Percentiles rank a stretch among this genome's conserved stretches.
Evolutionary conservation across 2,113 vertebrate species (phyloP).

Genomic region (Hyperopisus bebe): DNA sequence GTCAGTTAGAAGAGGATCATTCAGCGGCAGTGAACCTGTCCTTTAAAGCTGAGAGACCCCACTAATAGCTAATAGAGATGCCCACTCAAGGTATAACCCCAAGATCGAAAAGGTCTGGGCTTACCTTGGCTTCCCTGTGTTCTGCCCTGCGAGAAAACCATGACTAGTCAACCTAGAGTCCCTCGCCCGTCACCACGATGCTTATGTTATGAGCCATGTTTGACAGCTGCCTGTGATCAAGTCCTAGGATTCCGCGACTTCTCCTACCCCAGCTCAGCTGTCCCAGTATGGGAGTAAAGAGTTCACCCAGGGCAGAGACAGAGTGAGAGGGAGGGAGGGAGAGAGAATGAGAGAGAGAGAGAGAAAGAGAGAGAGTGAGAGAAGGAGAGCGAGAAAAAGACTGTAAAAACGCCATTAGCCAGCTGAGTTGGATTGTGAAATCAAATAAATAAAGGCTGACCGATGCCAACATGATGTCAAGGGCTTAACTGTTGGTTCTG

Average conservation of each 20-base stretch:
- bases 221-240: not conserved
- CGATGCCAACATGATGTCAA: slow-evolving; percentile 23
- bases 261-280: slow-evolving; percentile 15
- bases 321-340: not conserved
- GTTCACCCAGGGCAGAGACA: not conserved
- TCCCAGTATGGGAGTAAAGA: not conserved
- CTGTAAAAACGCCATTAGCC: not conserved
- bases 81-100: not conserved
- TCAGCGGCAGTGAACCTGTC: not conserved
- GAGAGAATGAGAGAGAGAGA: not conserved
- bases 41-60: not conserved
- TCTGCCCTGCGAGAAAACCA: not conserved
- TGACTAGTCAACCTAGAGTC: not conserved
- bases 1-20: not conserved
- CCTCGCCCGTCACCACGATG: not conserved
- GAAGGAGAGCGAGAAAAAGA: not conserved
- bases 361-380: not conserved
- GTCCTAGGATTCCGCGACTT: not conserved
- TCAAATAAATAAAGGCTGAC: slow-evolving; percentile 20
- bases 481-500: slow-evolving; percentile 1
- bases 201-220: slow-evolving; percentile 7
- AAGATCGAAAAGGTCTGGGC: not conserved
- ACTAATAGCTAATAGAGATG: not conserved
- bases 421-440: slow-evolving; percentile 18
- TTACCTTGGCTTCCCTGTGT: slow-evolving; percentile 2